A percentile compares a stretch with the other conserved stretches of the same genome.
Evolutionary conservation across 1,140 invertebrate species (phyloP).

Genomic region (Melitaea cinxia): DNA sequence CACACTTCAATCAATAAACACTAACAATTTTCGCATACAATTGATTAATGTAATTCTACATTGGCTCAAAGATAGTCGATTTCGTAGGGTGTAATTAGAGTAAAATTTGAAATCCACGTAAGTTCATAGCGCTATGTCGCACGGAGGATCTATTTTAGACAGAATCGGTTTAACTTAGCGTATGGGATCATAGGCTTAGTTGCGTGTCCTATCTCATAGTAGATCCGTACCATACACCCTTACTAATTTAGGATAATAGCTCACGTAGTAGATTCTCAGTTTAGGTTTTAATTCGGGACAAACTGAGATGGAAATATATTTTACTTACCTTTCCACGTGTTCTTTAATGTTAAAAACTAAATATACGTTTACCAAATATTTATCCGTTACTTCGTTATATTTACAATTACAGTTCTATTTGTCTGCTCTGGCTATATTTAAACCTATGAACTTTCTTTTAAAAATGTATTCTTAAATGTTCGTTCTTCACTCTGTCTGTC

Average conservation of each 20-base stretch:
- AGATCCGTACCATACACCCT: conserved; percentile 44
- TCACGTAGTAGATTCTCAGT: neutral
- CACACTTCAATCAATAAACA: too few species aligned
- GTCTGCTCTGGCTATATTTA: too few species aligned
- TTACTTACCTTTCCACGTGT: too few species aligned
- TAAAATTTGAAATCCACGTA: neutral
- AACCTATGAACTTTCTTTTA: too few species aligned
- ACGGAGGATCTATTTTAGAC: conserved; percentile 46
- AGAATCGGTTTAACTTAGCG: conserved; percentile 44
- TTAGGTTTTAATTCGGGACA: neutral
- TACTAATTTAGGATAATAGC: conserved; percentile 47
- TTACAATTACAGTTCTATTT: too few species aligned
- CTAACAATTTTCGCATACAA: too few species aligned
- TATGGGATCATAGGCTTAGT: conserved; percentile 56
- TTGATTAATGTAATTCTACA: neutral
- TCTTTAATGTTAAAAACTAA: too few species aligned
- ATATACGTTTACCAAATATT: too few species aligned
- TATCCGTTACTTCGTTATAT: too few species aligned
- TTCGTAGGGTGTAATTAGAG: neutral
- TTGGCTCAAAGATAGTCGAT: neutral
- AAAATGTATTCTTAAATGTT: too few species aligned
- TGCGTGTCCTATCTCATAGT: conserved; percentile 48
- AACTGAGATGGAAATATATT: too few species aligned
- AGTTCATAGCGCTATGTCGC: neutral
- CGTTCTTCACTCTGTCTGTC: too few species aligned